Evolutionary conservation across 2,797 vertebrate species (phyloP).

Genomic region (Ispidina lecontei): DNA sequence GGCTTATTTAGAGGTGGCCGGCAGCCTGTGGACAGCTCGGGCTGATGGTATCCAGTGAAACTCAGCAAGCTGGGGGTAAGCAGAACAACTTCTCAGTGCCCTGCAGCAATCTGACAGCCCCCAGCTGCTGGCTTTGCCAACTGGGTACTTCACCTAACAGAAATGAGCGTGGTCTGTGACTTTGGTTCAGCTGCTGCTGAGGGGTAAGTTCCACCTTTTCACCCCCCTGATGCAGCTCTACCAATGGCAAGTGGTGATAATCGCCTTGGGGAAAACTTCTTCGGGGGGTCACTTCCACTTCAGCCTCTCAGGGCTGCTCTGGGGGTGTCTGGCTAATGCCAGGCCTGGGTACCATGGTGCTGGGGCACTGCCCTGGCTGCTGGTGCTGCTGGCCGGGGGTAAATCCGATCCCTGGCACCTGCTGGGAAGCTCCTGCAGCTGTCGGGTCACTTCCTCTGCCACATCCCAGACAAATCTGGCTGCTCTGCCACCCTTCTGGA

Average conservation of each 20-base stretch:
- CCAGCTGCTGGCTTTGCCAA: background rate
- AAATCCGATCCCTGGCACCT: conserved; percentile 65
- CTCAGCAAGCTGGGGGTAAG: background rate
- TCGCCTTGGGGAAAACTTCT: background rate
- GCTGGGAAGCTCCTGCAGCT: conserved; percentile 43
- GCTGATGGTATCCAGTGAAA: background rate
- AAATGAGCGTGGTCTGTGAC: background rate
- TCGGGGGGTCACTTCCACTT: background rate
- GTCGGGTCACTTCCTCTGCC: conserved; percentile 65
- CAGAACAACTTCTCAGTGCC: fast-evolving
- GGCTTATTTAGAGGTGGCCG: background rate
- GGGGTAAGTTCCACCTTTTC: background rate
- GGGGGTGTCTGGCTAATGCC: conserved; percentile 17
- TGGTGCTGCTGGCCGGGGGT: background rate
- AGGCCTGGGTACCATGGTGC: conserved; percentile 24
- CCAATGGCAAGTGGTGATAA: fast-evolving
- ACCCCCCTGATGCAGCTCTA: background rate
- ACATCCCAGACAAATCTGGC: background rate
- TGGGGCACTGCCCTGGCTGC: no score
- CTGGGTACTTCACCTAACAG: no score
- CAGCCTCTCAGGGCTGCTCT: background rate
- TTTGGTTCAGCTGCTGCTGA: background rate
- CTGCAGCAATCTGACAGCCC: background rate
- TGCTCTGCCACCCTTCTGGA: conserved; percentile 10
- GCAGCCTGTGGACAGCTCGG: background rate